A percentile compares a stretch with the other conserved stretches of the same genome.
Evolutionary conservation across 1,140 invertebrate genomes (phyloP).

Genomic region (Drosophila prosaltans): DNA sequence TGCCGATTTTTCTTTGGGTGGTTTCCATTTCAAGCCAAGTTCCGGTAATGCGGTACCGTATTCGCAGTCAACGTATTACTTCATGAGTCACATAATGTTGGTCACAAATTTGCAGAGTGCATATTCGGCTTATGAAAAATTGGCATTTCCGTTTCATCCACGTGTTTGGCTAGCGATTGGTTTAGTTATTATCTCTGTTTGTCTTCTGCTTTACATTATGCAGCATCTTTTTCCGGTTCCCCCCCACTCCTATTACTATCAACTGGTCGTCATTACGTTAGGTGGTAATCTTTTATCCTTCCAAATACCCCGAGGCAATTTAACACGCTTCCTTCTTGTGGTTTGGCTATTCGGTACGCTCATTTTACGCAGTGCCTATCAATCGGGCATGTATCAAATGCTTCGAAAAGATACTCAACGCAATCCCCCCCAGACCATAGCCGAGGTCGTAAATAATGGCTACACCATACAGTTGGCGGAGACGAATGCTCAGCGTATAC

Average conservation of each 20-base stretch:
- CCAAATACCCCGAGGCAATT: conserved; percentile 33
- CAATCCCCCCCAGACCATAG: conserved; percentile 69
- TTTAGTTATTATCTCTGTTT: conserved; percentile 37
- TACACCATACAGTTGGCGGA: conserved; percentile 57
- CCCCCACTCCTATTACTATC: conserved; percentile 45
- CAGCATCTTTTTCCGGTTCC: not conserved
- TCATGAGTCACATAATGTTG: conserved; percentile 74
- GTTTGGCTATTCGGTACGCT: conserved; percentile 56
- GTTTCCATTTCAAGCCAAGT: conserved; percentile 69
- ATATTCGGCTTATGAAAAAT: conserved; percentile 70
- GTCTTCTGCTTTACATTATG: conserved; percentile 15
- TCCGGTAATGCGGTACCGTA: conserved; percentile 42
- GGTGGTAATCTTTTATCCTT: conserved; percentile 54
- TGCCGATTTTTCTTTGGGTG: conserved; percentile 70
- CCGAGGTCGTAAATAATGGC: conserved; percentile 56
- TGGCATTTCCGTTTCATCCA: conserved; percentile 64
- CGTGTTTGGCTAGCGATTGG: conserved; percentile 54
- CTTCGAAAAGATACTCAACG: conserved; percentile 64
- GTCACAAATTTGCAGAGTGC: conserved; percentile 67
- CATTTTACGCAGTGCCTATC: conserved; percentile 66
- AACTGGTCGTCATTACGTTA: conserved; percentile 59
- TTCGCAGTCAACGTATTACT: conserved; percentile 70
- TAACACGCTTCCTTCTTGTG: conserved; percentile 41
- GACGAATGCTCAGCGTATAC: conserved; percentile 53
- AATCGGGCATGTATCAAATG: conserved; percentile 75